Evolutionary conservation across 2,113 vertebrate genomes (phyloP).

Genomic region (Bubo blakistoni): DNA sequence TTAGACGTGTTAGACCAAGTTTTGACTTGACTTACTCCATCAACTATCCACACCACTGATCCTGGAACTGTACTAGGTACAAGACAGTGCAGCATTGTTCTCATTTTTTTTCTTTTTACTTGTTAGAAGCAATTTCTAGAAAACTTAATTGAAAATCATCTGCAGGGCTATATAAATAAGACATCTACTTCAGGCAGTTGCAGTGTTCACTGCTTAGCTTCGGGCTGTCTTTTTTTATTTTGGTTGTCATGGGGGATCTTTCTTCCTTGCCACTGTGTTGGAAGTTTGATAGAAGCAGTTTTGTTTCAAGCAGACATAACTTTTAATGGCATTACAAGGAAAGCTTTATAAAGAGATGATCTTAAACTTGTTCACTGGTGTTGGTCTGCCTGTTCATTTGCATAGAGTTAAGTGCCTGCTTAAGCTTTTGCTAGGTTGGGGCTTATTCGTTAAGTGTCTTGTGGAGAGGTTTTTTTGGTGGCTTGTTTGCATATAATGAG

Average conservation of each 20-base stretch:
- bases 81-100: not conserved
- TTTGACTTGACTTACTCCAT: conserved; percentile 3
- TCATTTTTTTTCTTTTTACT: not conserved
- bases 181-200: not conserved
- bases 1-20: not conserved
- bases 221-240: not conserved
- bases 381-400: not conserved
- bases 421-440: not conserved
- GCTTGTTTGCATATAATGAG: not conserved
- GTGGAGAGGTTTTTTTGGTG: not conserved
- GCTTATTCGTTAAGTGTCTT: not conserved
- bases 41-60: not conserved
- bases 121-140: not conserved
- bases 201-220: not conserved
- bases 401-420: not conserved
- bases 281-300: not conserved
- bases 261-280: not conserved
- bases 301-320: not conserved
- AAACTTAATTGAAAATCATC: not conserved
- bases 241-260: not conserved
- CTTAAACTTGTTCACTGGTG: not conserved
- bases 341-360: not conserved
- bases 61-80: not conserved
- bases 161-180: not conserved
- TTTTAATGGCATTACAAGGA: not conserved